Base-by-base conservation (phyloP, 2,113 vertebrate genomes). In the Potamarius usumacintae region DNA sequence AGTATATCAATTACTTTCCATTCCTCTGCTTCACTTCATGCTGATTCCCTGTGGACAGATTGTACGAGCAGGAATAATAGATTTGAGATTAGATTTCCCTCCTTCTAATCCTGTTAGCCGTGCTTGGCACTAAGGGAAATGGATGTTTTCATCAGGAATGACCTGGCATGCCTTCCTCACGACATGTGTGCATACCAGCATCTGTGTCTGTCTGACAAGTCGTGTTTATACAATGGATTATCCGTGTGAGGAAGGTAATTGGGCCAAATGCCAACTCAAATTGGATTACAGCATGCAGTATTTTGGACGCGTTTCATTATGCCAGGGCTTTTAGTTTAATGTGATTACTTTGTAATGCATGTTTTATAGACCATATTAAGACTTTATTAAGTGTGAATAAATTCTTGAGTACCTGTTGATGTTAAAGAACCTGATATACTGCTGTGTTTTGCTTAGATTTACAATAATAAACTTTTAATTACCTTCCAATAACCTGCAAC, bases 291-390 rank as follows among this genome's bases (percentile, higher is more conserved):
- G 90, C 90, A 90, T 85, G 91, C 92, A 90, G 84, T 89, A 91
- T 94, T 93, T 88, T 83, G 90, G 89, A 90, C 92, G 90, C 90
- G 89, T 93, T 94, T 93, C 94, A 94, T 94, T 94, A 92, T 93
- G 91, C 89, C 89, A 89, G 87, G 87, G 92, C 91, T 92, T 91
- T 89, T 92, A 92, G 92, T 90, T 90, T 94, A 94, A 93, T 93
- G 92, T 94, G 93, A 94, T 94, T 95, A 93, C 90, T 90, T 89
- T 90, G 89, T 90, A 92, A 92, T 94, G 94, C 90, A 93, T 94
- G 90, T 93, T 94, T 87, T 86, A 86, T 74, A 55, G 91, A 89
- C 90, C 92, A 91, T 91, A 93, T 90, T 89, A 83, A 83, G 90
- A 92, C 91, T 94, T 93, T 91, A 95, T 95, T 94, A 94, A 94